Base-by-base conservation (phyloP, 1,140 invertebrate species). In the Eupristina koningsbergeri region DNA sequence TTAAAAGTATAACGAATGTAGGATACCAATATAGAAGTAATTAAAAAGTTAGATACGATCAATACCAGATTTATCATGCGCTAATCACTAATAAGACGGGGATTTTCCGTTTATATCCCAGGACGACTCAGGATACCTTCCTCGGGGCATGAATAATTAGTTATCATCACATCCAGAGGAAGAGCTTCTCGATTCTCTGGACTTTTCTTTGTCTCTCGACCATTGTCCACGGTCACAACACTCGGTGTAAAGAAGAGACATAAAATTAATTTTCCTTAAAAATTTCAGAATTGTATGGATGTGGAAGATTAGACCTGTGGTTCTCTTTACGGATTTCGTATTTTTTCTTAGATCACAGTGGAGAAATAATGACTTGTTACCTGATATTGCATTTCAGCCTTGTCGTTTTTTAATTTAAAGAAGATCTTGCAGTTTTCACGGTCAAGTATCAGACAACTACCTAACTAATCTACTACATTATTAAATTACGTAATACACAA, bases 281-380 rank as follows among this genome's bases (percentile, higher is more conserved):
- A n/a, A n/a, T n/a, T n/a, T n/a, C n/a, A n/a, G n/a, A n/a, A n/a
- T 69, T 36, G 67, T 36, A 63, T 47, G 78, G 11, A 45, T 58
- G 31, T 47, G 64, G 15, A 47, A 39, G 69, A 73, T 73, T 81
- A 61, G 67, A 29, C 79, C 22, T 34, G n/a, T 39, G 76, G 17
- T 19, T 17, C 79, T 67, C 73, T 81, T 73, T 81, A 73, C 64
- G 67, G 79, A 31, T 9, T 26, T 29, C 73, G 73, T 74, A 50
- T 50, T 74, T 74, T 29, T 74, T 74, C 41, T 29, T 41, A 26
- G 36, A 8, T n/a, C 41, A 26, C 17, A 26, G 58, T 29, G 63
- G 29, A 63, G 63, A 31, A 80, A 80, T 80, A 80, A 80, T 80
- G 78, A 17, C 78, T 64, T 61, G 50, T 78, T 13, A 17, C 76